phyloP scores from a whole-genome alignment of 2,888 invertebrate species.

The Sphecodes monilicornis region DNA sequence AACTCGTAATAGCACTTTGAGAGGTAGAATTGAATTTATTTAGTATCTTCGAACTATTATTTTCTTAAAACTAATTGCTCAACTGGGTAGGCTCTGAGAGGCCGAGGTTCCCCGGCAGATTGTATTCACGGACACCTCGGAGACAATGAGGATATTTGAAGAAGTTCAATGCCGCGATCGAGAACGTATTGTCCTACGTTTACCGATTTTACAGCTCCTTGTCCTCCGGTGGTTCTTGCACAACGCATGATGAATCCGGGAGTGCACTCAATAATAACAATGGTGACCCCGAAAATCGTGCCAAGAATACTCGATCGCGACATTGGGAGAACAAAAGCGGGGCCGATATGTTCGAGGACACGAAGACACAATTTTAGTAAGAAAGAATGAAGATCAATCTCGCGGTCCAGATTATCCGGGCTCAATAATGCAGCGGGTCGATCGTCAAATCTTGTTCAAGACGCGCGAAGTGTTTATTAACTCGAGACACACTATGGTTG shows the following conservation, averaged over 20 bases:
- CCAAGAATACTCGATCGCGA: conserved; percentile 60
- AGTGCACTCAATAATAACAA: conserved; percentile 66
- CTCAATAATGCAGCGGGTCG: neutral
- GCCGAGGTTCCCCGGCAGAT: neutral
- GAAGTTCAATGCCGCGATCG: conserved; percentile 57
- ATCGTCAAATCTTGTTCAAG: neutral
- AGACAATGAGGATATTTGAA: conserved; percentile 21
- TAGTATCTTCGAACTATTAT: too few relatives aligned
- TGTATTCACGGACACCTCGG: neutral
- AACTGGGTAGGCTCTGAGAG: too few relatives aligned
- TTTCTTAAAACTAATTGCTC: neutral
- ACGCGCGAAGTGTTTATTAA: neutral
- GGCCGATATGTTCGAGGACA: conserved; percentile 20
- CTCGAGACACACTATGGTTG: neutral
- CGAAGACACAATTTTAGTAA: conserved; percentile 27
- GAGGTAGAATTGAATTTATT: too few relatives aligned
- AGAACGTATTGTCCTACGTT: conserved; percentile 47
- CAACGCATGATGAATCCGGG: conserved; percentile 48
- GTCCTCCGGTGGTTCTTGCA: conserved; percentile 44
- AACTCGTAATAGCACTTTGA: too few relatives aligned
- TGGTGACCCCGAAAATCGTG: conserved; percentile 62
- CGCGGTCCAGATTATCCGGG: neutral
- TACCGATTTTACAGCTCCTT: conserved; percentile 42
- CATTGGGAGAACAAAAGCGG: conserved; percentile 37
- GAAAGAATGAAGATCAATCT: conserved; percentile 10